These are phyloP conservation scores for Clostera curtula DNA, from an alignment of 2,888 invertebrate genomes.

Conservation along the genomic window DNA sequence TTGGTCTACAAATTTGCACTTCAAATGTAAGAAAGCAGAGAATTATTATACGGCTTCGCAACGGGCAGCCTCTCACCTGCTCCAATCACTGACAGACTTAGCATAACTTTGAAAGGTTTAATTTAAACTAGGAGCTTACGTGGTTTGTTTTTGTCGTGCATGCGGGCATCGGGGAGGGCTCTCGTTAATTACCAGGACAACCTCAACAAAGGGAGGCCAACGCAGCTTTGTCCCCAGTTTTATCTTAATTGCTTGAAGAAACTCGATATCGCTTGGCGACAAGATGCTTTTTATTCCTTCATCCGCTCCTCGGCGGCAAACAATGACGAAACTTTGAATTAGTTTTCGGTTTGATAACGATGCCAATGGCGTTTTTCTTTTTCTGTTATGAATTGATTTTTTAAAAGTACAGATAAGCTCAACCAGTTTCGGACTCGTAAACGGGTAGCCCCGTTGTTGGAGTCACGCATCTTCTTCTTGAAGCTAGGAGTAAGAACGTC, in stretches of 20 bases:
- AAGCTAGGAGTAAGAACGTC: too few species aligned
- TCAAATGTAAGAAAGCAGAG: too few species aligned
- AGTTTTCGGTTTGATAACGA: slow-evolving; percentile 63
- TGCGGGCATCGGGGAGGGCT: slow-evolving; percentile 39
- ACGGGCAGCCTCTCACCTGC: not conserved
- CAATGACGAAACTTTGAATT: slow-evolving; percentile 68
- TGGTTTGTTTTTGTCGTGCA: slow-evolving; percentile 22
- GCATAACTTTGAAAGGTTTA: slow-evolving; percentile 16
- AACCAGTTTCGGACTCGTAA: too few species aligned
- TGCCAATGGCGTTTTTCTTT: slow-evolving; percentile 35
- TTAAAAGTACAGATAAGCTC: too few species aligned
- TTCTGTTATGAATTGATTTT: too few species aligned
- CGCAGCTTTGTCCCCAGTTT: slow-evolving; percentile 59
- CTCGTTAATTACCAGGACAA: slow-evolving; percentile 50
- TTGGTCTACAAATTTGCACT: too few species aligned
- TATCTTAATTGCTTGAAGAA: slow-evolving; percentile 72
- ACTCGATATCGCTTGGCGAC: slow-evolving; percentile 69
- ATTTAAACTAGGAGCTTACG: slow-evolving; percentile 7
- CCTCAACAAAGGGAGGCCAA: slow-evolving; percentile 42
- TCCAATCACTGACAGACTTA: not conserved
- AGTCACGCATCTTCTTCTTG: too few species aligned
- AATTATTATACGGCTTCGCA: too few species aligned
- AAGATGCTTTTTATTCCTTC: slow-evolving; percentile 66
- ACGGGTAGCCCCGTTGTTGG: too few species aligned
- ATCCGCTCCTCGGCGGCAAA: slow-evolving; percentile 49